Evolutionary conservation across 2,113 vertebrate genomes (phyloP), one percentile per base, ranked within the genome.

Genomic region (Corythoichthys intestinalis): DNA sequence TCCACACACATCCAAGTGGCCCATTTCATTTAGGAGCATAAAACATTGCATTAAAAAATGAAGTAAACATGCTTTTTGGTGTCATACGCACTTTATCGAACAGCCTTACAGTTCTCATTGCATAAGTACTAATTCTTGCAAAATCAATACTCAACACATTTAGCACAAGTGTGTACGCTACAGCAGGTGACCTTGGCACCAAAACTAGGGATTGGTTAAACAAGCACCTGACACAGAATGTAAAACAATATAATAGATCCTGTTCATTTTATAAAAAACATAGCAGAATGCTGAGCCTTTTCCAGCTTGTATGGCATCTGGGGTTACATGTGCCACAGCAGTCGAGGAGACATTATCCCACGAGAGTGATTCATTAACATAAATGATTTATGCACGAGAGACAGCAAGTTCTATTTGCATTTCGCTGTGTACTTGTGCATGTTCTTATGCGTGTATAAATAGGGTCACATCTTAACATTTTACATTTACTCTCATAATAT

Each of bases 401-500:
- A 71, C 69, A 66, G 52, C 59, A 39, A 10, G 28, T 66, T 60
- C 69, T n/a, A 78, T 83, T 78, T 83, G 41, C 79, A 86, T 80
- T 67, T 69, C 4, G 14, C 14, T 34, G 35, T 47, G 10, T 69
- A 17, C 62, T 6, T 28, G 52, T 49, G 35, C 66, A 15, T 63
- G 65, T 66, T 68, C 52, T 65, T 46, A 3, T 60, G 44, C 69
- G 12, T 64, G 37, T 49, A 38, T 63, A 66, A 78, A 75, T 69
- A 66, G 78, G 82, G 76, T 85, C 71, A 83, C 65, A 78, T 78
- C 64, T 60, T n/a, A 75, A 74, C 71, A 69, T 86, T 78, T 78
- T 70, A 4, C 75, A 81, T 81, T 71, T 46, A 75, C 83, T 70
- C 70, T 84, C 75, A 86, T 87, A 78, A 77, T 74, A 81, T 68